Evolutionary conservation across 2,797 vertebrate species (phyloP), one percentile per base, ranked within the genome.

Genomic region (Sebastiscus albofasciatus): DNA sequence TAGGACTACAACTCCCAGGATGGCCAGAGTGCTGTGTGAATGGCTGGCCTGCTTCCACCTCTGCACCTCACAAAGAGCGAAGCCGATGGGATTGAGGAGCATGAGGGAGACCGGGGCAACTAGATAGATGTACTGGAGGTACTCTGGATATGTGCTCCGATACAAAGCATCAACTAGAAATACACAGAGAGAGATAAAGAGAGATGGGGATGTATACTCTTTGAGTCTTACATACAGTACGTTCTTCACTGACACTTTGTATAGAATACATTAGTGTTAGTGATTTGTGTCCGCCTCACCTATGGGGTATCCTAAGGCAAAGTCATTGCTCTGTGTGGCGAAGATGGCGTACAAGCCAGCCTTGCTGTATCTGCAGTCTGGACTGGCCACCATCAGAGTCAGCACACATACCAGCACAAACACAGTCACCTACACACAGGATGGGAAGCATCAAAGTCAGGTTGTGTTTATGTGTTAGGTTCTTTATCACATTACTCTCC

Each of bases 291-390:
- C 9, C 13, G 16, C 36, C 96, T 97, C 95, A 99, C 98, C 98
- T 94, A 99, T 99, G 0, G 98, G 98, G 82, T 98, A 99, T 90
- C 98, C 98, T 90, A 99, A 89, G 11, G 98, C 98, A 93, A 99
- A 99, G 94, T 99, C 98, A 79, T 99, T 99, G 94, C 98, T 99
- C 87, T 99, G 98, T 20, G 98, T 99, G 78, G 98, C 97, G 89
- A 99, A 99, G 90, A 99, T 99, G 89, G 98, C 97, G 66, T 97
- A 99, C 26, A 99, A 95, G 66, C 98, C 98, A 4, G 98, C 98
- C 94, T 98, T 99, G 91, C 98, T 96, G 90, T 97, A 98, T 78
- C 97, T 94, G 65, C 87, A 96, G 34, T 98, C 96, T 24, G 98
- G 97, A 92, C 90, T 95, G 66, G 97, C 96, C 79, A 98, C 97